phyloP scores from a whole-genome alignment of 2,797 vertebrate genomes.

The Myiotriccus ornatus region DNA sequence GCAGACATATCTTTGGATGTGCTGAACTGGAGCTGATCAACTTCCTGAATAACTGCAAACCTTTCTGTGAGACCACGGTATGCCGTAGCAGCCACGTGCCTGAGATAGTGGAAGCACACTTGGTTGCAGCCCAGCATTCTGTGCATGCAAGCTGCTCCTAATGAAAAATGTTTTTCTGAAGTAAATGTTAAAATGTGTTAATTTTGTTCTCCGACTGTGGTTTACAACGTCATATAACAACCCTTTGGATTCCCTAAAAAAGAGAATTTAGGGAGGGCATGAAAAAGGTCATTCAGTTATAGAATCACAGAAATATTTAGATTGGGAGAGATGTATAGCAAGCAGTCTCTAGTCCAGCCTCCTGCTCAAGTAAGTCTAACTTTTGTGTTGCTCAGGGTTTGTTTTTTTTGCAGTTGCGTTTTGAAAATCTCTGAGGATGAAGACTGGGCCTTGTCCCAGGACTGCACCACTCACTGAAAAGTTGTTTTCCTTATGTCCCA shows the following conservation, averaged over 20 bases:
- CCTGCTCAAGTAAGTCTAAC: not conserved
- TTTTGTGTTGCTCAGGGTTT: not conserved
- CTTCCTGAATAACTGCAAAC: not conserved
- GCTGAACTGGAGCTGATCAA: not conserved
- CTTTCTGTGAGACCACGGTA: not conserved
- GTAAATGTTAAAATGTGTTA: not conserved
- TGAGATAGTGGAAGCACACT: not conserved
- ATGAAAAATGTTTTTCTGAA: not conserved
- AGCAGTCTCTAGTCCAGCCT: not conserved
- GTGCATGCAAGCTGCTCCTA: not conserved
- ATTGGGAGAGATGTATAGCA: not conserved
- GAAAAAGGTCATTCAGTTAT: not conserved
- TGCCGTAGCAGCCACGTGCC: not conserved
- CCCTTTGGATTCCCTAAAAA: not conserved
- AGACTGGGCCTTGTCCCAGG: conserved; percentile 28
- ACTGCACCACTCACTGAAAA: not conserved
- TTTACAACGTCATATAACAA: not conserved
- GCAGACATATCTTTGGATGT: not conserved
- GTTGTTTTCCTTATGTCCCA: conserved; percentile 12
- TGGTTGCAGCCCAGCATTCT: not conserved
- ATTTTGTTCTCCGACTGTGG: not conserved
- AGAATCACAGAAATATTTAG: not conserved
- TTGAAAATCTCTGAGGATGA: not conserved
- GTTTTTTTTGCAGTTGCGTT: not conserved
- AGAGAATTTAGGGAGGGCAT: not conserved